Evolutionary conservation across 2,888 invertebrate species (phyloP).

Genomic region (Eurytoma californica): DNA sequence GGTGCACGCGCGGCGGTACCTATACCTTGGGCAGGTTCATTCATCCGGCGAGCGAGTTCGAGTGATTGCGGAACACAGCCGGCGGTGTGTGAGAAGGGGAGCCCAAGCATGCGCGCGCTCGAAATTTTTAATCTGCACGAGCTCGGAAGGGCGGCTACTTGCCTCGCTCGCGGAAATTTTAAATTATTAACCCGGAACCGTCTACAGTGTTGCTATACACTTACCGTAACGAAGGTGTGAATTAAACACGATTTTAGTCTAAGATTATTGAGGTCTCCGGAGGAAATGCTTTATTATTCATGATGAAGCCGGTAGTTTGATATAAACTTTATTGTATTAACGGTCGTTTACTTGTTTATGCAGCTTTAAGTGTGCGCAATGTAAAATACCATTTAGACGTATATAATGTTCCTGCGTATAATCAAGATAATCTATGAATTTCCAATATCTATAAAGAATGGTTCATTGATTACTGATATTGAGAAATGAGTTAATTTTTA

Average conservation of each 20-base stretch:
- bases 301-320: no score
- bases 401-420: no score
- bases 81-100: not conserved
- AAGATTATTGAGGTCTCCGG: no score
- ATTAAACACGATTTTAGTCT: no score
- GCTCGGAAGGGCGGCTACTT: not conserved
- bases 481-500: no score
- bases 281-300: no score
- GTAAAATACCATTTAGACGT: not conserved
- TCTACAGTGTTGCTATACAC: no score
- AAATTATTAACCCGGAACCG: not conserved
- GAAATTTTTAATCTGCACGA: constrained; percentile 5
- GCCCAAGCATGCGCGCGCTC: constrained; percentile 12
- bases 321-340: no score
- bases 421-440: no score
- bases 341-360: not conserved
- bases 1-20: not conserved
- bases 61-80: constrained; percentile 31
- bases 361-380: not conserved
- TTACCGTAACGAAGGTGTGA: no score
- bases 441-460: no score
- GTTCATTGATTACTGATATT: no score
- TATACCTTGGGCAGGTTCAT: constrained; percentile 25
- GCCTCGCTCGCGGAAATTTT: not conserved
- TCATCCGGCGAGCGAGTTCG: constrained; percentile 34